phyloP scores from a whole-genome alignment of 2,113 vertebrate species.

The Lagenorhynchus albirostris region DNA sequence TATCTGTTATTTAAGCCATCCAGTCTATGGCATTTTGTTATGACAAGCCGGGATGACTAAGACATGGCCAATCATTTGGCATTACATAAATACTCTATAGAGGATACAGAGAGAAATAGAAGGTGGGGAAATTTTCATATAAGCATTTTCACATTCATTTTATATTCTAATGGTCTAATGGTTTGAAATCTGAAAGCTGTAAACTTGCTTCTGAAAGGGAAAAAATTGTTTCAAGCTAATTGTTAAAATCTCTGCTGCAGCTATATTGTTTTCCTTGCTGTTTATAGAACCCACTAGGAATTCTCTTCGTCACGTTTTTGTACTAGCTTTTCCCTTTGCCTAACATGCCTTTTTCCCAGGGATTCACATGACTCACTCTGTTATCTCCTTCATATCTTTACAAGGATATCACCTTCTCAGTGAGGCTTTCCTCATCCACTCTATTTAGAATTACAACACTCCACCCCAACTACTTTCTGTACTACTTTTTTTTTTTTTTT shows the following conservation, averaged over 20 bases:
- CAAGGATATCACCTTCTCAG: neutral
- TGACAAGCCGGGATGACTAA: neutral
- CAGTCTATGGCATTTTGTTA: neutral
- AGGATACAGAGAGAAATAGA: neutral
- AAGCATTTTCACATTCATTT: neutral
- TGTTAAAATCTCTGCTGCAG: neutral
- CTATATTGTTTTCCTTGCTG: neutral
- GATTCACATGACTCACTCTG: neutral
- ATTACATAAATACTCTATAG: neutral
- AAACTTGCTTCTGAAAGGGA: neutral
- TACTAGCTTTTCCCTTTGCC: neutral
- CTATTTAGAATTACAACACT: neutral
- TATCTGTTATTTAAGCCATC: neutral
- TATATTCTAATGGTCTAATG: neutral
- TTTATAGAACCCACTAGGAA: neutral
- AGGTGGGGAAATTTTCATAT: neutral
- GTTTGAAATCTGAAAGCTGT: neutral
- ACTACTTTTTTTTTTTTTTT: too few relatives aligned
- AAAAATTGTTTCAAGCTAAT: neutral
- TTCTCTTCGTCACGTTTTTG: neutral
- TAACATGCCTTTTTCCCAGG: neutral
- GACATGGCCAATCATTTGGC: neutral
- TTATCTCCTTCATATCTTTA: neutral
- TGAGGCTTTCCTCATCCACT: neutral
- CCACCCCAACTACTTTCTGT: neutral